Evolutionary conservation across 2,113 vertebrate genomes (phyloP).

Genomic region (Sterna hirundo): DNA sequence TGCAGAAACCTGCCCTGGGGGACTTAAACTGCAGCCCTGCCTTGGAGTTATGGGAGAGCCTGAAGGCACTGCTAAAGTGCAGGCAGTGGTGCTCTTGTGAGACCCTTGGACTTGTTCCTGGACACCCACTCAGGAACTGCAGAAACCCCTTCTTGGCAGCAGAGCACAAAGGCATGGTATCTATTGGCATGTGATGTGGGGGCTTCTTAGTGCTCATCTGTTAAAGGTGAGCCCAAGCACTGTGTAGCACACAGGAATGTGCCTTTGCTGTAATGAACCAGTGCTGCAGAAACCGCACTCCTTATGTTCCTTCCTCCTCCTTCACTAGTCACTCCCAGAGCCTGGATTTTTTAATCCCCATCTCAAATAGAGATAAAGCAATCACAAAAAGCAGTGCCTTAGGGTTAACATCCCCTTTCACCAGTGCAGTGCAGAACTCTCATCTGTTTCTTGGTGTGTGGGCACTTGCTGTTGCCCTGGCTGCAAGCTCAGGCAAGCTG

Average conservation of each 20-base stretch:
- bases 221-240: not conserved
- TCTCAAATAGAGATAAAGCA: not conserved
- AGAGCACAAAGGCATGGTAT: fast-evolving
- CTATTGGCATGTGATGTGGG: not conserved
- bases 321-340: not conserved
- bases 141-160: not conserved
- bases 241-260: not conserved
- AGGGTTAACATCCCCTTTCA: not conserved
- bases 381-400: not conserved
- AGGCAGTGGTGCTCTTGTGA: not conserved
- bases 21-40: not conserved
- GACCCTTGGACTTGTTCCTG: not conserved
- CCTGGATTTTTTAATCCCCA: not conserved
- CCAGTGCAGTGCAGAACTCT: not conserved
- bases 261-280: not conserved
- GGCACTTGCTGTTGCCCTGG: not conserved
- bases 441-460: not conserved
- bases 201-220: not conserved
- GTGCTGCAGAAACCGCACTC: not conserved
- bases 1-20: not conserved
- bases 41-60: not conserved
- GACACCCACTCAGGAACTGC: not conserved
- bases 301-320: not conserved
- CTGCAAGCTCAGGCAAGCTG: not conserved
- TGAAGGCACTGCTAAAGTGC: not conserved